These are phyloP conservation scores for Gastrophryne carolinensis DNA, from an alignment of 2,797 vertebrate genomes.

Conservation along the genomic window DNA sequence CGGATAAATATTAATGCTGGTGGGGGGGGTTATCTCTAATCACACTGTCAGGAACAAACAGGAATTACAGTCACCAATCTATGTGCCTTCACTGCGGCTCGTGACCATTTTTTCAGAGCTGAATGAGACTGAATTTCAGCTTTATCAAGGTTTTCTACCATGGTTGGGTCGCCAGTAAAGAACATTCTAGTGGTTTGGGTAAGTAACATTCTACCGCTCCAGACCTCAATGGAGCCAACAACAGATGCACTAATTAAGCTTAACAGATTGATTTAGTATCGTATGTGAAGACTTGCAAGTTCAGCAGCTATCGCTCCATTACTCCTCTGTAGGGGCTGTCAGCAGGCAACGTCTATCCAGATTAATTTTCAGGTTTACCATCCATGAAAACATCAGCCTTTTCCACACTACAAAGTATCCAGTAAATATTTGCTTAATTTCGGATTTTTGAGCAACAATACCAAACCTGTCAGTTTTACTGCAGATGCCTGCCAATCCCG, in stretches of 20 bases:
- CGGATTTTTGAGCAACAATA: slow-evolving; percentile 1
- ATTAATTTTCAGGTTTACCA: slow-evolving; percentile 48
- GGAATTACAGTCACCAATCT: too few relatives aligned
- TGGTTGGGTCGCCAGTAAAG: slow-evolving; percentile 48
- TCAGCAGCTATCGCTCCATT: slow-evolving; percentile 48
- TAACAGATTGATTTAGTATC: slow-evolving; percentile 53
- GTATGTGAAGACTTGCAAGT: slow-evolving; percentile 46
- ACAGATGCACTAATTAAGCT: slow-evolving; percentile 53
- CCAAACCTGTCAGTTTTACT: not conserved
- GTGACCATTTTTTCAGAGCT: too few relatives aligned
- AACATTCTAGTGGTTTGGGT: slow-evolving; percentile 40
- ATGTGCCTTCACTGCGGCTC: too few relatives aligned
- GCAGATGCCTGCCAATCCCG: not conserved
- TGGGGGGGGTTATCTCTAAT: too few relatives aligned
- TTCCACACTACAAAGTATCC: slow-evolving; percentile 28
- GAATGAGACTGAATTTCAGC: not conserved
- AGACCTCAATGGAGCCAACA: slow-evolving; percentile 45
- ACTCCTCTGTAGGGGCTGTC: slow-evolving; percentile 51
- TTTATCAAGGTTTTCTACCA: not conserved
- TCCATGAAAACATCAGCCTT: slow-evolving; percentile 47
- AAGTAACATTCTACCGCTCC: slow-evolving; percentile 29
- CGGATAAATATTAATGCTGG: too few relatives aligned
- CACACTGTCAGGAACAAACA: too few relatives aligned
- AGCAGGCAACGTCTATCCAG: slow-evolving; percentile 48
- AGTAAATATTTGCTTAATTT: slow-evolving; percentile 41